These are phyloP conservation scores for Arremon aurantiirostris DNA, from an alignment of 2,797 vertebrate genomes.

Conservation along the genomic window DNA sequence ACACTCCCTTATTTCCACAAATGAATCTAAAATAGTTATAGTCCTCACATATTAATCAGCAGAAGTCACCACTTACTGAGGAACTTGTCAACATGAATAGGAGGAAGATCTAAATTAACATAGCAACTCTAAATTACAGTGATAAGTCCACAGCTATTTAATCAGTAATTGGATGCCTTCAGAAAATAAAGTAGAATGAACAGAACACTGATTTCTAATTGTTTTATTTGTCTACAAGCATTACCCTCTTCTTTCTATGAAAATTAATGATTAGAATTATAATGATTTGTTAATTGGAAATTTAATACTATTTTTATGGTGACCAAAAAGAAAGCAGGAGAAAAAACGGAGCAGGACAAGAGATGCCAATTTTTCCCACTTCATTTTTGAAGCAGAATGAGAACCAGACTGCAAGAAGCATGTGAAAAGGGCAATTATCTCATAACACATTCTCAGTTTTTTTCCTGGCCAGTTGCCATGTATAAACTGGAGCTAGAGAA, in stretches of 20 bases:
- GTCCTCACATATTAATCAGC: not conserved
- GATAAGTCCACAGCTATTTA: not conserved
- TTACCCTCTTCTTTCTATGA: not conserved
- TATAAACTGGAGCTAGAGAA: not conserved
- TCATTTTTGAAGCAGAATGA: not conserved
- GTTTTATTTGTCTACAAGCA: not conserved
- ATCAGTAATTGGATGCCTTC: not conserved
- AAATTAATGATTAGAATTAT: not conserved
- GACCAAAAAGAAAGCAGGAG: not conserved
- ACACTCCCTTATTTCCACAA: not conserved
- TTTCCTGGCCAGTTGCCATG: not conserved
- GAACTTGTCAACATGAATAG: not conserved
- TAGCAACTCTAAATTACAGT: not conserved
- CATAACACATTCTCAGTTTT: fast-evolving
- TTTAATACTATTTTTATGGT: not conserved
- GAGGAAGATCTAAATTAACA: not conserved
- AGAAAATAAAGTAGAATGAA: not conserved
- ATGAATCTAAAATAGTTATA: not conserved
- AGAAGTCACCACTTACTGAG: not conserved
- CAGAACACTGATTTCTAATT: not conserved
- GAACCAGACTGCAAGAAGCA: not conserved
- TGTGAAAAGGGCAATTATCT: not conserved
- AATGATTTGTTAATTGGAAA: not conserved
- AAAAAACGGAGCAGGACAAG: not conserved
- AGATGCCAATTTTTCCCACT: not conserved